Evolutionary conservation across 2,888 invertebrate species (phyloP), one percentile per base, ranked within the genome.

Genomic region (Oscheius sp.): DNA sequence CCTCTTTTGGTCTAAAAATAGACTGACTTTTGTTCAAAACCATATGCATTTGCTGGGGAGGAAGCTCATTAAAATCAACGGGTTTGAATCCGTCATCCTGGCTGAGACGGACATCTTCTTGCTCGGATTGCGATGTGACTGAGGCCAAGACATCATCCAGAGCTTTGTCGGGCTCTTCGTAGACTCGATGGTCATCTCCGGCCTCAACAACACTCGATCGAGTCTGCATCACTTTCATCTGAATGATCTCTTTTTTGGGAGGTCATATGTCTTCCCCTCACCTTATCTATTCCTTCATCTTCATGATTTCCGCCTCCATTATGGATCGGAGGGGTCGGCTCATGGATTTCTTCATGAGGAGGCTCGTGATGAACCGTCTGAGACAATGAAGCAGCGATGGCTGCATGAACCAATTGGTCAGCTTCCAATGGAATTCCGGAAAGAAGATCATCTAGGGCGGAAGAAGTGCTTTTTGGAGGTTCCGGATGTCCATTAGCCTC

Each of bases 121-220:
- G 27, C 20, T 64, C 68, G 3, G 68, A 68, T n/a, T 68, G 52
- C n/a, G 23, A 25, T 8, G 68, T 46, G 12, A 68, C 68, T 1
- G 46, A 27, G n/a, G 46, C 58, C 48, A 68, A 34, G 5, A 68
- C 50, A 25, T 37, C 52, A 17, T 61, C 68, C 34, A 68, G 15
- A 8, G 42, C 58, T 20, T 42, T 58, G 39, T 68, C 68, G n/a
- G 68, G 34, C 48, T 61, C 45, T 31, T 58, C 68, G 33, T 31
- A 58, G 15, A 37, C 46, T 23, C 37, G 27, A 33, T 64, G 25
- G n/a, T 68, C 61, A 4, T 68, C 37, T 2, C 52, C 68, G 37
- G 46, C 29, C 31, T 58, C 61, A 27, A 68, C 68, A n/a, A 68
- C 50, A 39, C 68, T 68, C 25, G 68, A 58, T 27, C 68, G 46